These are phyloP conservation scores for human DNA, from an alignment of 2,113 vertebrate species.

Conservation along the genomic window DNA sequence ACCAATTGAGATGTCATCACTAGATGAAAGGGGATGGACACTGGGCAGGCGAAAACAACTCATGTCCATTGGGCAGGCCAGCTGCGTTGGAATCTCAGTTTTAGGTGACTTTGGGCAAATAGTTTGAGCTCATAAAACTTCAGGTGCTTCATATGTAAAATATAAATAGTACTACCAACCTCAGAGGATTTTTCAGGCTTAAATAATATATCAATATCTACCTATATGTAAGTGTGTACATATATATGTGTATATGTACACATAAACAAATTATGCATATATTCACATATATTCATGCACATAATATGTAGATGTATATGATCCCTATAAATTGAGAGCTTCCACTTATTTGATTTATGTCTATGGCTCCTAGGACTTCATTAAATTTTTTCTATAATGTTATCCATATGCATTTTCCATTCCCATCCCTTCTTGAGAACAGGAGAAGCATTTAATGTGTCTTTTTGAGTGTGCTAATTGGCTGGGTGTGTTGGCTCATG, in stretches of 20 bases:
- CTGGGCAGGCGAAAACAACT: neutral
- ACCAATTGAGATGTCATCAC: neutral
- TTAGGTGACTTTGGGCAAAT: neutral
- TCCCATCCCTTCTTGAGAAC: neutral
- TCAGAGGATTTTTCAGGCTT: neutral
- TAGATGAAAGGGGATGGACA: neutral
- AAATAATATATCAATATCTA: neutral
- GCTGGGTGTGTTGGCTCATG: too few species aligned
- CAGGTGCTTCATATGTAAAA: neutral
- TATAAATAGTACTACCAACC: neutral
- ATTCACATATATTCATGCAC: neutral
- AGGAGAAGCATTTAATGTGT: neutral
- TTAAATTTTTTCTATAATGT: neutral
- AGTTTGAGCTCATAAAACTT: neutral
- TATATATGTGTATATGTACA: neutral
- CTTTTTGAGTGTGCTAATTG: neutral
- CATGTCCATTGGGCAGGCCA: neutral
- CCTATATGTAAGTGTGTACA: neutral
- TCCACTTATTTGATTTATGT: neutral
- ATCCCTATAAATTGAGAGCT: neutral
- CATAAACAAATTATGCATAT: neutral
- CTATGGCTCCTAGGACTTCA: neutral
- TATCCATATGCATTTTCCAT: neutral
- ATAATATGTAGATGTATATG: neutral
- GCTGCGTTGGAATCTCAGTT: neutral